Base-by-base conservation (phyloP, 2,888 invertebrate genomes). In the Cremastinae sp. region DNA sequence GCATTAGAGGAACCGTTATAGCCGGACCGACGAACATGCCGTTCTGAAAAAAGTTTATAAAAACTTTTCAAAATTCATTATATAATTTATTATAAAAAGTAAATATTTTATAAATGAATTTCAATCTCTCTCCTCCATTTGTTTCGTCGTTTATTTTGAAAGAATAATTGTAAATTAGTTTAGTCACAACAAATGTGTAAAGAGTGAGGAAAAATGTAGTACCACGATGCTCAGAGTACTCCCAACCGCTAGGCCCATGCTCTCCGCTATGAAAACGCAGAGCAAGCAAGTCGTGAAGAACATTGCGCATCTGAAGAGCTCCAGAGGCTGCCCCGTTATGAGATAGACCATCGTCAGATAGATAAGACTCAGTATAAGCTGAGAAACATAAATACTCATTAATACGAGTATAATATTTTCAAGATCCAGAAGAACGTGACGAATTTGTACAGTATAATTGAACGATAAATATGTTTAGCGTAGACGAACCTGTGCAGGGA, bases 21-120 rank as follows among this genome's bases (percentile, higher is more conserved):
- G 96, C 95, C 12, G 98, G 97, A 0, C 97, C 98, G 82, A 97
- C 91, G 89, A 98, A 98, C 90, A 97, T 96, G 28, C 95, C 94
- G 85, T 96, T 96, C 96, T 96, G 90, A 28, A 28, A 28, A 28
- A 28, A n/a, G n/a, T n/a, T n/a, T n/a, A n/a, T n/a, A n/a, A n/a
- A n/a, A n/a, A n/a, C n/a, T n/a, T 49, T 7, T 36, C 4, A 36
- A 36, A 7, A 36, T 36, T 36, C 36, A 36, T 36, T 9, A 7
- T 36, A 9, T 36, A 36, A 36, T 7, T 9, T 4, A 36, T 36
- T 7, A n/a, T n/a, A n/a, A n/a, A n/a, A n/a, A n/a, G n/a, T n/a
- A n/a, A n/a, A n/a, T n/a, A n/a, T n/a, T n/a, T n/a, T n/a, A n/a
- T n/a, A n/a, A n/a, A n/a, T n/a, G n/a, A n/a, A n/a, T n/a, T n/a